Base-by-base conservation (phyloP, 2,888 invertebrate genomes). In the Pimpla rufipes region DNA sequence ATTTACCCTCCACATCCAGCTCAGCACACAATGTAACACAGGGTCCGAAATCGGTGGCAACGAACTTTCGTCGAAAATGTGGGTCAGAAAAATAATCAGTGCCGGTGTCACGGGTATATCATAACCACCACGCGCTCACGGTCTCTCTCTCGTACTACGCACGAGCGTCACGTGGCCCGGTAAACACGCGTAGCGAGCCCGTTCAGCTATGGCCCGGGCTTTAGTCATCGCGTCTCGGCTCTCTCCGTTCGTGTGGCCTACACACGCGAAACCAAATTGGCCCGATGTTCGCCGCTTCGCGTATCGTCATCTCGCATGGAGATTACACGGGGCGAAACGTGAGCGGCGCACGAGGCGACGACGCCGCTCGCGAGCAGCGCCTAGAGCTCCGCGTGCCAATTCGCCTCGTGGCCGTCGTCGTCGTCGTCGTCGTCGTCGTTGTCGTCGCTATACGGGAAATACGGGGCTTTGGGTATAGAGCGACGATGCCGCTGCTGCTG, bases 61-160 rank as follows among this genome's bases (percentile, higher is more conserved):
- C 90, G 92, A 92, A 92, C 92, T 90, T 91, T 88, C 79, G 86
- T 86, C 85, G n/a, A n/a, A n/a, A 85, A 92, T 92, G 90, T 92
- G 89, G 92, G 92, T 91, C 92, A 92, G 88, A 92, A 90, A 92
- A 91, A 91, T 89, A 90, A 85, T 73, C 76, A 79, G 79, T 73
- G 80, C 77, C 81, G 67, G 81, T 83, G 83, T 83, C 83, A 83
- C 77, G 83, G 81, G 77, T 83, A 80, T 79, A 67, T 80, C 40
- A 29, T 29, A 29, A 29, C 5, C 2, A 29, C 5, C 29, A 29
- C 29, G 5, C 29, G 29, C 29, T n/a, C n/a, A n/a, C n/a, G n/a
- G 52, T 29, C 16, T 55, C n/a, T 57, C 57, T 68, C 37, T 79
- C 75, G 75, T 79, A 79, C 75, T 79, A 73, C 83, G 76, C 67